Evolutionary conservation across 2,797 vertebrate species (phyloP).

Genomic region (Chelon labrosus): DNA sequence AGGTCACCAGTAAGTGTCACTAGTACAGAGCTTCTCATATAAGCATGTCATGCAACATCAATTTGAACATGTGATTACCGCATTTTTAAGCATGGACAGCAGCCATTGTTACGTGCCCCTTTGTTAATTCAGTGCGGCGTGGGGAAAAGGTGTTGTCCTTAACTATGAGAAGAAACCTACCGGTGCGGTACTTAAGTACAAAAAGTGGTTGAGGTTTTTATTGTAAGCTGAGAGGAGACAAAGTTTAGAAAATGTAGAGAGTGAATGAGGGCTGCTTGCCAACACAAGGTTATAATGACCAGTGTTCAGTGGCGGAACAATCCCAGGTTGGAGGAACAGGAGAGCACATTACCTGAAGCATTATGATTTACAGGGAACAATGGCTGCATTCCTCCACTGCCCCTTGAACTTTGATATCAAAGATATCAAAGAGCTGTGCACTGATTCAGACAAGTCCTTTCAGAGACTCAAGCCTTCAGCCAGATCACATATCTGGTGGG

Average conservation of each 20-base stretch:
- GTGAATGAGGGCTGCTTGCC: slow-evolving; percentile 50
- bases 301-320: slow-evolving; percentile 62
- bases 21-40: neutral
- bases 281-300: slow-evolving; percentile 62
- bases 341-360: slow-evolving; percentile 60
- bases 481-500: slow-evolving; percentile 74
- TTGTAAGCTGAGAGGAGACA: slow-evolving; percentile 63
- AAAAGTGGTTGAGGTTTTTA: slow-evolving; percentile 23
- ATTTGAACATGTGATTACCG: neutral
- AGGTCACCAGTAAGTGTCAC: slow-evolving; percentile 94
- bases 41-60: neutral
- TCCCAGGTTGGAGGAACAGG: slow-evolving; percentile 45
- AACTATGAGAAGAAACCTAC: slow-evolving; percentile 23
- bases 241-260: slow-evolving; percentile 42
- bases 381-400: slow-evolving; percentile 77
- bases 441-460: slow-evolving; percentile 68
- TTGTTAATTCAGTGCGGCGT: neutral
- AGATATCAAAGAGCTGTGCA: slow-evolving; percentile 83
- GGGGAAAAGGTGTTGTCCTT: slow-evolving; percentile 1
- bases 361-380: slow-evolving; percentile 78
- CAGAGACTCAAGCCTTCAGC: slow-evolving; percentile 57
- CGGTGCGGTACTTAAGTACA: slow-evolving; percentile 6
- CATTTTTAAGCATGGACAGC: neutral
- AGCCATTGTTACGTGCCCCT: neutral
- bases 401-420: slow-evolving; percentile 84